Evolutionary conservation across 64 coral and sea anemone genomes (phyloP), one percentile per base, ranked within the genome.

Genomic region (Montipora cactus): DNA sequence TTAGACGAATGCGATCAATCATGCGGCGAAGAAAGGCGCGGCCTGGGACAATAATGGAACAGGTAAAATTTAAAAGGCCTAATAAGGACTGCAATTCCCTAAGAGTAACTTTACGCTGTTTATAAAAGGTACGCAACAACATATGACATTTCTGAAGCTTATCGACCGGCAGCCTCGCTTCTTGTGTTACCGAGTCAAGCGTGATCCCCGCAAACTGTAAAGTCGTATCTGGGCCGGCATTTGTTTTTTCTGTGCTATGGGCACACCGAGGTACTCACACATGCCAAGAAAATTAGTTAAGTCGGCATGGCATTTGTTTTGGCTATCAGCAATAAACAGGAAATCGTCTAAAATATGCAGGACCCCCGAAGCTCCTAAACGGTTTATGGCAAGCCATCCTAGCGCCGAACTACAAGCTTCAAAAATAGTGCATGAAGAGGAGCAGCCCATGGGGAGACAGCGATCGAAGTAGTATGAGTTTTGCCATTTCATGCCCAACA

Each of bases 401-500:
- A 79, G 18, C 16, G 47, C 16, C 3, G 48, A 2, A 5, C 77
- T 79, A 52, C 53, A 79, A 49, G 48, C 15, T 79, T 79, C 77
- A 51, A 79, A 79, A 52, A 52, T 79, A 14, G 12, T 2, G 15
- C 77, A 21, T 50, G 47, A 79, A 46, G 44, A 49, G 46, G 77
- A 13, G 47, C 77, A 79, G 12, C 77, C 77, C 77, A 49, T 79
- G 11, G 77, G 77, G 77, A 79, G 45, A n/a, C 77, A 79, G 46
- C 44, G 48, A 62, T 82, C 57, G 59, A 44, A 84, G 8, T 66
- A 84, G 20, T 64, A 37, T 37, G 28, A 37, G 28, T 37, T 37
- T 1, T 37, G 28, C 28, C 28, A 37, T 37, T 37, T 37, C 28
- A 37, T 37, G 28, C 28, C 28, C 28, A 37, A 37, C 28, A 37